phyloP scores from a whole-genome alignment of 2,797 vertebrate genomes.

The Anas flavirostris region DNA sequence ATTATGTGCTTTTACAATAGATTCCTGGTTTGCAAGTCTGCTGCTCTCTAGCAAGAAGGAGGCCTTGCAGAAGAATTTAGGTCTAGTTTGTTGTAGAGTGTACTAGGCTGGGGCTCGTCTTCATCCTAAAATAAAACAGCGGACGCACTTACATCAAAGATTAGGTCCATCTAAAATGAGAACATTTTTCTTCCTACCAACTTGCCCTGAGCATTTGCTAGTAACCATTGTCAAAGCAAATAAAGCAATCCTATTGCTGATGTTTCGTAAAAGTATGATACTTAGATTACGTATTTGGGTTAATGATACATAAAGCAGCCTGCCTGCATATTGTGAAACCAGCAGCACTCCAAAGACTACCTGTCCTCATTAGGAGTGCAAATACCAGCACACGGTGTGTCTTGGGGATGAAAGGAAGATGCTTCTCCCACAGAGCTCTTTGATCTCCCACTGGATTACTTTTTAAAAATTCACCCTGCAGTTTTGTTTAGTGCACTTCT shows the following conservation, averaged over 20 bases:
- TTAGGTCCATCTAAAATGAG: background rate
- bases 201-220: background rate
- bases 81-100: background rate
- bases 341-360: too few relatives aligned
- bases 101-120: background rate
- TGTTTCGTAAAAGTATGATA: background rate
- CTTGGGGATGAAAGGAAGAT: background rate
- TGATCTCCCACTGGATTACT: background rate
- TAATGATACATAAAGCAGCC: background rate
- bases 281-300: background rate
- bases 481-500: background rate
- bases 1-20: background rate
- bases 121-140: background rate
- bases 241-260: too few relatives aligned
- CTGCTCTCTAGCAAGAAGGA: background rate
- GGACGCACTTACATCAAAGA: background rate
- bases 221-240: background rate
- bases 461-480: background rate
- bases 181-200: background rate
- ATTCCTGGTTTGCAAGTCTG: background rate
- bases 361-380: background rate
- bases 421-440: background rate
- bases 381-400: too few relatives aligned
- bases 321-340: background rate
- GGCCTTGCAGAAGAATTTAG: background rate